These are phyloP conservation scores for Gobius niger DNA, from an alignment of 2,113 vertebrate genomes.

Conservation along the genomic window DNA sequence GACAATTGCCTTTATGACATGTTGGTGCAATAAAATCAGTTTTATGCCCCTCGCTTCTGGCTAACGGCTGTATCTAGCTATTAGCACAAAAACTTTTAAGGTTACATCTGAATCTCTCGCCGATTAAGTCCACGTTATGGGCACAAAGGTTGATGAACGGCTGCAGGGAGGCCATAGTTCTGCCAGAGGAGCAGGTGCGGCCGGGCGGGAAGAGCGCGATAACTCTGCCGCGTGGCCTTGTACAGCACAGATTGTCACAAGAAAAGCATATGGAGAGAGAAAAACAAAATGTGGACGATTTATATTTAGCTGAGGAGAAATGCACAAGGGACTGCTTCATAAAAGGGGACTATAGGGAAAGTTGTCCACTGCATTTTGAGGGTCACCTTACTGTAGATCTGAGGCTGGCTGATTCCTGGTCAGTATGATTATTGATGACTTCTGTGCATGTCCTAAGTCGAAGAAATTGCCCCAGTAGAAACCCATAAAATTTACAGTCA, in stretches of 20 bases:
- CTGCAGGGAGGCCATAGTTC: constrained; percentile 26
- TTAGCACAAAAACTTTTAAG: constrained; percentile 38
- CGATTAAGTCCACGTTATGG: constrained; percentile 33
- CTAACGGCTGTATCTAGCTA: constrained; percentile 40
- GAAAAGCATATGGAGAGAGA: not conserved
- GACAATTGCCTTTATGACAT: constrained; percentile 59
- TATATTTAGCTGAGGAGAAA: not conserved
- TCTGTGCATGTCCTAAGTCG: too few species aligned
- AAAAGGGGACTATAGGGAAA: too few species aligned
- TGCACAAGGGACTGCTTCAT: not conserved
- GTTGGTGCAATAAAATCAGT: constrained; percentile 57
- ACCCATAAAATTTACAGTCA: too few species aligned
- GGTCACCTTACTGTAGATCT: too few species aligned
- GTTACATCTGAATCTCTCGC: constrained; percentile 32
- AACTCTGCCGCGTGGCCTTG: constrained; percentile 30
- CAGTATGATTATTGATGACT: too few species aligned
- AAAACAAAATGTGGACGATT: not conserved
- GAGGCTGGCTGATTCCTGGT: too few species aligned
- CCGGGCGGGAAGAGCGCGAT: constrained; percentile 19
- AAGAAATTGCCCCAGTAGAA: too few species aligned
- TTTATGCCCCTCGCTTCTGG: constrained; percentile 44
- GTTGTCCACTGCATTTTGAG: too few species aligned
- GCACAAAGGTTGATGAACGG: constrained; percentile 40
- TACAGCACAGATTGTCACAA: constrained; percentile 1
- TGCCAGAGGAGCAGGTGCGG: constrained; percentile 21